phyloP scores from a whole-genome alignment of 2,113 vertebrate genomes.

The Upupa epops region DNA sequence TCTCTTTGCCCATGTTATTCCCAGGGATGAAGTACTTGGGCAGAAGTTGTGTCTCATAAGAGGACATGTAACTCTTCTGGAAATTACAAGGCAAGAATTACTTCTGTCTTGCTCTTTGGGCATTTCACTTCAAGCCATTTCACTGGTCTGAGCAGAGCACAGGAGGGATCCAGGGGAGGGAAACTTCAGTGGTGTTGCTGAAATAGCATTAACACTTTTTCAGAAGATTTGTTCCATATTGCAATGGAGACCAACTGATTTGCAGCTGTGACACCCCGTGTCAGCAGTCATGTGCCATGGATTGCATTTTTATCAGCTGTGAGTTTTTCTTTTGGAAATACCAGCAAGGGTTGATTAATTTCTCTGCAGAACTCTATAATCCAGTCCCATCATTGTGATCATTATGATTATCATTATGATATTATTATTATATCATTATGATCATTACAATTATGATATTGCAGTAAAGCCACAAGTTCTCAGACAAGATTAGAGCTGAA shows the following conservation, averaged over 20 bases:
- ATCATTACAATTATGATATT: neutral
- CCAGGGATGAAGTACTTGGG: neutral
- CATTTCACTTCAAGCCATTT: neutral
- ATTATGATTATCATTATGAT: no score
- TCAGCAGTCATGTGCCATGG: fast-evolving
- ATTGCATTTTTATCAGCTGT: neutral
- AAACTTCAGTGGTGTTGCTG: neutral
- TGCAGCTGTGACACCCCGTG: neutral
- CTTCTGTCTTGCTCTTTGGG: neutral
- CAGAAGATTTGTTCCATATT: neutral
- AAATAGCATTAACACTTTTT: fast-evolving
- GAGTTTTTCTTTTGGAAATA: neutral
- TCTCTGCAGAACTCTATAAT: neutral
- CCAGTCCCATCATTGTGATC: neutral
- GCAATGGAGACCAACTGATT: neutral
- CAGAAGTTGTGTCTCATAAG: neutral
- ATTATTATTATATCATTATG: no score
- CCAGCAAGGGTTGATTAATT: neutral
- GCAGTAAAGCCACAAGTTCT: neutral
- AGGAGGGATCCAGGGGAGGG: neutral
- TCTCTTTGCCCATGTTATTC: neutral
- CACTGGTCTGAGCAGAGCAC: neutral
- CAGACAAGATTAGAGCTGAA: neutral
- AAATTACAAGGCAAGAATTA: neutral
- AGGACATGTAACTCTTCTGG: neutral